Percentiles rank a stretch among this genome's conserved stretches.
Evolutionary conservation across 2,113 vertebrate genomes (phyloP).

Genomic region (Thunnus maccoyii): DNA sequence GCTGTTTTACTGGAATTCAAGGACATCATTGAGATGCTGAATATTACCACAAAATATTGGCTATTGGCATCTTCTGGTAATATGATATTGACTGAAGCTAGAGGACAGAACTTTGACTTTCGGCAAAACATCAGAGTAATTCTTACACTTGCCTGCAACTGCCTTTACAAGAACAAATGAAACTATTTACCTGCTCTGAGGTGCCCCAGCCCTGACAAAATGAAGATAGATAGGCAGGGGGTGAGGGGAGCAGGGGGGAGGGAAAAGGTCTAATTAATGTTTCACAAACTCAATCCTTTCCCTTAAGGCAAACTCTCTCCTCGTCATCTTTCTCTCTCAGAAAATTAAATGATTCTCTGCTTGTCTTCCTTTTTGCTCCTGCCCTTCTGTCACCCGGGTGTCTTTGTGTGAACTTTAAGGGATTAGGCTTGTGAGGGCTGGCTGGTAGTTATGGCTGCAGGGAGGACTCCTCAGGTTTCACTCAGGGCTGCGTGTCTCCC

Average conservation of each 20-base stretch:
- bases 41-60: not conserved
- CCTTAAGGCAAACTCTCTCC: slow-evolving; percentile 47
- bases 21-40: not conserved
- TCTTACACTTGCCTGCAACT: slow-evolving; percentile 61
- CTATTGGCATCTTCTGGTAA: not conserved
- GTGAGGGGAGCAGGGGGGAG: slow-evolving; percentile 38
- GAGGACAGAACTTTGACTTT: slow-evolving; percentile 32
- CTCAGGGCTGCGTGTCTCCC: slow-evolving; percentile 73
- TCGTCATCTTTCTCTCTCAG: slow-evolving; percentile 60
- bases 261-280: slow-evolving; percentile 81
- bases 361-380: slow-evolving; percentile 72
- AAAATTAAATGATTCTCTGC: slow-evolving; percentile 77
- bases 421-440: slow-evolving; percentile 77
- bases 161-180: slow-evolving; percentile 55
- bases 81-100: not conserved
- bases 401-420: slow-evolving; percentile 78
- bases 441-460: slow-evolving; percentile 72
- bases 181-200: slow-evolving; percentile 63
- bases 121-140: slow-evolving; percentile 45
- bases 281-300: slow-evolving; percentile 73
- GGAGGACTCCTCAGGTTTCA: slow-evolving; percentile 83
- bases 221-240: slow-evolving; percentile 63
- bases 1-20: not conserved
- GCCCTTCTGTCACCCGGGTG: slow-evolving; percentile 74
- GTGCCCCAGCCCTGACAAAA: slow-evolving; percentile 43